Evolutionary conservation across 1,140 invertebrate genomes (phyloP).

Genomic region (Caenorhabditis brenneri): DNA sequence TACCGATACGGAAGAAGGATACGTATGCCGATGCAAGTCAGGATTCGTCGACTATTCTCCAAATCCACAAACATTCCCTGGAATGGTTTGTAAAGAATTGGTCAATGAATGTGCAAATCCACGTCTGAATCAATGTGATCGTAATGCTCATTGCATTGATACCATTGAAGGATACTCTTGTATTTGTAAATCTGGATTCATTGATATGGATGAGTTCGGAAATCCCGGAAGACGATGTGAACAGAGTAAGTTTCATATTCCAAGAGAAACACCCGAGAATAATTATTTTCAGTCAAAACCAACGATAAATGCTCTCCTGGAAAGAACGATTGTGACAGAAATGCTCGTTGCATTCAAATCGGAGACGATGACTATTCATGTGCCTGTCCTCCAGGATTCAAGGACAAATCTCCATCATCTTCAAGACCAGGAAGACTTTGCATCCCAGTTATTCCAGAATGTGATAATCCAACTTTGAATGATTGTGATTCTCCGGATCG

Average conservation of each 20-base stretch:
- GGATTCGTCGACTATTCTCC: constrained; percentile 71
- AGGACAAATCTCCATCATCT: constrained; percentile 49
- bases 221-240: constrained; percentile 69
- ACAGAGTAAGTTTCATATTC: constrained; percentile 52
- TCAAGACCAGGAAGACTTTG: constrained; percentile 62
- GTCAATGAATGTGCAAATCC: constrained; percentile 64
- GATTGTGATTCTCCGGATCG: constrained; percentile 70
- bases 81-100: constrained; percentile 64
- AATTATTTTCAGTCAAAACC: constrained; percentile 58
- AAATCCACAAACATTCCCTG: constrained; percentile 63
- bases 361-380: constrained; percentile 64
- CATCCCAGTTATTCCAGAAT: constrained; percentile 71
- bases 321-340: constrained; percentile 67
- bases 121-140: constrained; percentile 65
- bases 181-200: constrained; percentile 46
- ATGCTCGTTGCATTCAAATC: constrained; percentile 64
- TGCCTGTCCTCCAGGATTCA: constrained; percentile 66
- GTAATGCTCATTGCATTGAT: constrained; percentile 67
- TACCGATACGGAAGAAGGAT: constrained; percentile 69
- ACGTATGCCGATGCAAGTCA: constrained; percentile 71
- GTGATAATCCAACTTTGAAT: constrained; percentile 69
- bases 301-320: constrained; percentile 63
- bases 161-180: constrained; percentile 68
- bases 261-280: not conserved
- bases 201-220: constrained; percentile 68